Base-by-base conservation (phyloP, 2,113 vertebrate genomes). In the Zosterops pallidus region DNA sequence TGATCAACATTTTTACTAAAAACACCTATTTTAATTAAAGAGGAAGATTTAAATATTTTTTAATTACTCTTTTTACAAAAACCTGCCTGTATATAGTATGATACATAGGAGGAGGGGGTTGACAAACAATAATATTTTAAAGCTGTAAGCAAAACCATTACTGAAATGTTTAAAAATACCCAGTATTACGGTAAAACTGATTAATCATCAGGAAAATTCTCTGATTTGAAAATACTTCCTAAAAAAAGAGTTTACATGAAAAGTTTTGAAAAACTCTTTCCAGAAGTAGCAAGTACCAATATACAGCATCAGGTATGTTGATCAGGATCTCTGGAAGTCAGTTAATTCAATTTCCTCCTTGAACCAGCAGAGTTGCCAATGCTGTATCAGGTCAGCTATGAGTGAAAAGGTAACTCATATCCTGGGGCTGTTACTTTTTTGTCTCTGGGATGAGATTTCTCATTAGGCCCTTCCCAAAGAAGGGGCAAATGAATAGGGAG, bases 31-130 rank as follows among this genome's bases (percentile, higher is more conserved):
- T 47, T 35, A 41, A 24, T 39, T 47, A 47, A 19, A 69, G 64
- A 26, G 1, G 47, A 42, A 13, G 1, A 0, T 35, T 56, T 37
- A 59, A 64, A 14, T 62, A 6, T 5, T 52, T 57, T 1, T 5
- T 31, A 37, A 3, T 9, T 4, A 2, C 11, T 23, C 0, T 42
- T 35, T 69, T 63, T 8, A 37, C 31, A 42, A 53, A 86, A 81
- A 16, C 4, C 6, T 19, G 29, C 76, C 8, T 71, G 4, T 35
- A 52, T 56, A 53, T 39, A 28, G 17, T 29, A 39, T 67, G 39
- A 39, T 60, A 37, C 2, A 8, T 25, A 26, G 0, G 0, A 3
- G 2, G 7, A 3, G 5, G 0, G 2, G 4, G 2, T 20, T 44
- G 8, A 33, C 26, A 62, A 92, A 84, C 9, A 42, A 3, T 21